Conservation (phyloP, 2,888 invertebrate species). For the Digitonthophagus gazella region DNA sequence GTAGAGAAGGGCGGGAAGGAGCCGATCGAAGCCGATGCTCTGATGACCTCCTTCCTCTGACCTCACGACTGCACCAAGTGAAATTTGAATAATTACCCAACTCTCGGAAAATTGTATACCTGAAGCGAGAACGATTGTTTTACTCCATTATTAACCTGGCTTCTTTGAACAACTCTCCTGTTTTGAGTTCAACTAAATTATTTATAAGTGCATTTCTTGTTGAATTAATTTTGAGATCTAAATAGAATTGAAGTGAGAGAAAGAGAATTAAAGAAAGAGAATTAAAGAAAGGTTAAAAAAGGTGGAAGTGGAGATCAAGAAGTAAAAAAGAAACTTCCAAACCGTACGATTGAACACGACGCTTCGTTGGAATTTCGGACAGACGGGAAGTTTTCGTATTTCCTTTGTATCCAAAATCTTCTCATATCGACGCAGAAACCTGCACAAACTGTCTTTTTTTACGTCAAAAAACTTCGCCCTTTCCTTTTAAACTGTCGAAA, state of each 20-base stretch:
- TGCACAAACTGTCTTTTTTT: not conserved
- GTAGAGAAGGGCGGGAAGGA: not conserved
- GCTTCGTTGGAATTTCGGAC: not conserved
- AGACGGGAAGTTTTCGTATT: not conserved
- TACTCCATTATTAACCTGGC: not conserved
- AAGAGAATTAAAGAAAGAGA: not conserved
- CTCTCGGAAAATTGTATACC: not conserved
- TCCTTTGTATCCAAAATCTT: not conserved
- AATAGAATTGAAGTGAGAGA: no score
- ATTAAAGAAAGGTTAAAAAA: not conserved
- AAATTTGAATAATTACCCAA: not conserved
- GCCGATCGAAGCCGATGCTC: not conserved
- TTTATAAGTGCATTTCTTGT: not conserved
- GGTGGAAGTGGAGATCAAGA: no score
- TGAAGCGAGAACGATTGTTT: not conserved
- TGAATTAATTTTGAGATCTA: not conserved
- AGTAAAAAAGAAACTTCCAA: no score
- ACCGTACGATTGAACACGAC: no score
- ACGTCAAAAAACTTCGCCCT: not conserved
- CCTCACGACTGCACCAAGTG: not conserved
- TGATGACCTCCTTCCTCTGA: not conserved
- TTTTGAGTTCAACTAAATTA: not conserved
- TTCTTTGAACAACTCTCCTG: not conserved
- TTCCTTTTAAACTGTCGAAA: not conserved
- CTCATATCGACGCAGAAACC: not conserved